Evolutionary conservation across 2,113 vertebrate genomes (phyloP).

Genomic region (Etheostoma cragini): DNA sequence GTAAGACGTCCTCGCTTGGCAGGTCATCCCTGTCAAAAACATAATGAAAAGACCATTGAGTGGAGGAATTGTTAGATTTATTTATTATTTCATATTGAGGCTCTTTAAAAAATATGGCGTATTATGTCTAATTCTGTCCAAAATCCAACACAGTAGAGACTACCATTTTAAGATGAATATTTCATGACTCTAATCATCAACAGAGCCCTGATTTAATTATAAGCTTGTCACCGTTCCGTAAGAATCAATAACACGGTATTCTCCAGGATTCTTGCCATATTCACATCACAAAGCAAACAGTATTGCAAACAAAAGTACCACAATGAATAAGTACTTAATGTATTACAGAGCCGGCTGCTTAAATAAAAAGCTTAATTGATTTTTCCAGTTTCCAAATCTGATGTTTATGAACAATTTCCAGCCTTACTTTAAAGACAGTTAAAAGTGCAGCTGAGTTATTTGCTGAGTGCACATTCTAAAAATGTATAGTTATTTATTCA

Average conservation of each 20-base stretch:
- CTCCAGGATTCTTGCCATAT: conserved; percentile 43
- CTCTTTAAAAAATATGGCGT: background rate
- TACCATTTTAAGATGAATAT: conserved; percentile 29
- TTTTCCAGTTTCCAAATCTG: conserved; percentile 43
- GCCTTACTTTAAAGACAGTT: conserved; percentile 46
- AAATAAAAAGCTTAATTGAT: conserved; percentile 63
- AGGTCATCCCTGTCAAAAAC: conserved; percentile 92
- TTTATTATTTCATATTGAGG: background rate
- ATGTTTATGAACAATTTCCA: conserved; percentile 55
- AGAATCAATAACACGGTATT: conserved; percentile 48
- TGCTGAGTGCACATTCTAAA: conserved; percentile 7
- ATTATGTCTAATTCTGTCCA: background rate
- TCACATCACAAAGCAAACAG: conserved; percentile 55
- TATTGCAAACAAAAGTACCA: conserved; percentile 50
- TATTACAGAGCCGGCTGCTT: conserved; percentile 56
- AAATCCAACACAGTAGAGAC: background rate
- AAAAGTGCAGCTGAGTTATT: conserved; percentile 38
- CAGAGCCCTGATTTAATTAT: conserved; percentile 59
- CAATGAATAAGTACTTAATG: conserved; percentile 27
- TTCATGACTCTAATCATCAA: conserved; percentile 37
- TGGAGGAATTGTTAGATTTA: background rate
- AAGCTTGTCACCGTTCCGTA: conserved; percentile 52
- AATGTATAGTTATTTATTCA: conserved; percentile 13
- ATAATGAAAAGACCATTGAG: background rate
- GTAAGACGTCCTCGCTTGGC: conserved; percentile 97